Conservation (phyloP, 2,888 invertebrate species). For the Dinocampus coccinellae region DNA sequence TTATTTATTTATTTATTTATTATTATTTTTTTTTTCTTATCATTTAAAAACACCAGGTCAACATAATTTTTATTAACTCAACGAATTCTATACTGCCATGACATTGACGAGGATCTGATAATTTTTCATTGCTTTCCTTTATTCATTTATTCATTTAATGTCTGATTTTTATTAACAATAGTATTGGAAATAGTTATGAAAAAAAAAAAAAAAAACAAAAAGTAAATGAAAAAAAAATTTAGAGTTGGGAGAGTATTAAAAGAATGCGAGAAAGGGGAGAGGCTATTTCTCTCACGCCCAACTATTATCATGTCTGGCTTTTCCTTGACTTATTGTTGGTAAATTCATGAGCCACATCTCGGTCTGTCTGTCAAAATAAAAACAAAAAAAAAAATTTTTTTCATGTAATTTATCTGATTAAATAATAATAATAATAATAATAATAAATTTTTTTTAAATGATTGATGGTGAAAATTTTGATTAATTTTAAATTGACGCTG, state of each 20-base stretch:
- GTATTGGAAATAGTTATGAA: slow-evolving; percentile 20
- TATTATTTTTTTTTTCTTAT: not conserved
- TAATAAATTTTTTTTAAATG: no score
- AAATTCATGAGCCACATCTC: no score
- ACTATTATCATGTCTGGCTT: slow-evolving; percentile 24
- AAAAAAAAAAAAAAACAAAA: not conserved
- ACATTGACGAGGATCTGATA: slow-evolving; percentile 47
- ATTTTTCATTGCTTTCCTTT: slow-evolving; percentile 36
- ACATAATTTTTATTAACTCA: slow-evolving; percentile 45
- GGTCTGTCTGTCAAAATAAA: no score
- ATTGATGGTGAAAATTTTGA: no score
- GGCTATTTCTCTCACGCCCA: slow-evolving; percentile 20
- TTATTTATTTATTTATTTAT: not conserved
- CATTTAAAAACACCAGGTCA: slow-evolving; percentile 2
- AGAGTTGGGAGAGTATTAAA: slow-evolving; percentile 4
- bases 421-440: no score
- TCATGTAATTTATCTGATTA: no score
- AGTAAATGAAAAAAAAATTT: not conserved
- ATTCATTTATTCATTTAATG: no score
- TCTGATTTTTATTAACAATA: no score
- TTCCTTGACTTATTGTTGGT: slow-evolving; percentile 24
- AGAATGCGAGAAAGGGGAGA: slow-evolving; percentile 17
- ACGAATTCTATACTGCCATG: slow-evolving; percentile 42
- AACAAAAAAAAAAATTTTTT: no score
- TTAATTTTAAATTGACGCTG: no score